Evolutionary conservation across 2,888 invertebrate species (phyloP).

Genomic region (Anagyrus pseudococci): DNA sequence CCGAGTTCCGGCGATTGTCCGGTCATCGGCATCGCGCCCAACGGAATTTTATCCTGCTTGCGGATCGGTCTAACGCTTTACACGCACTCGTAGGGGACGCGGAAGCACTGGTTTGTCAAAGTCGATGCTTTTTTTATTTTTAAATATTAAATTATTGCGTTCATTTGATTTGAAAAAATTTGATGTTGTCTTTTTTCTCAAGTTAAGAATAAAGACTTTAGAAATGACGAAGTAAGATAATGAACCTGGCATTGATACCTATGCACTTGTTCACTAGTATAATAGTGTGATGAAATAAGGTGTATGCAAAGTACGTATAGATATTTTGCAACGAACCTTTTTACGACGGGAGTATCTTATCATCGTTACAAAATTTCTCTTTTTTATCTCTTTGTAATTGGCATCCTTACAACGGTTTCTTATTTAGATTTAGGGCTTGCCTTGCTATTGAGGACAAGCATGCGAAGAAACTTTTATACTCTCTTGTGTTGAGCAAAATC

Average conservation of each 20-base stretch:
- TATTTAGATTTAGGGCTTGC: slow-evolving; percentile 3
- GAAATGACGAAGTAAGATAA: too few species aligned
- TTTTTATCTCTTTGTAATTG: slow-evolving; percentile 1
- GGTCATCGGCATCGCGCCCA: slow-evolving; percentile 30
- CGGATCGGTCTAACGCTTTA: too few species aligned
- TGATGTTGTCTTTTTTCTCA: too few species aligned
- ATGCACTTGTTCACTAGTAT: neutral
- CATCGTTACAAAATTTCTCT: neutral
- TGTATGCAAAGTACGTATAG: neutral
- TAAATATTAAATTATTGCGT: too few species aligned
- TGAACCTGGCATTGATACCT: too few species aligned
- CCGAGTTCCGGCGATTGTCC: slow-evolving; percentile 52
- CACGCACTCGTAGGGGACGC: too few species aligned
- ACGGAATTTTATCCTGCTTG: neutral
- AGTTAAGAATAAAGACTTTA: too few species aligned
- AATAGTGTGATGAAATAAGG: neutral
- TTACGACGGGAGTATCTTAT: neutral
- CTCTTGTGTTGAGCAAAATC: slow-evolving; percentile 4
- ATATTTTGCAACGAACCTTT: neutral
- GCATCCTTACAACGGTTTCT: slow-evolving; percentile 6
- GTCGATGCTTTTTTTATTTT: too few species aligned
- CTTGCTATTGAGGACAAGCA: slow-evolving; percentile 8
- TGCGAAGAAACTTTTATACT: neutral
- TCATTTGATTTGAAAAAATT: too few species aligned
- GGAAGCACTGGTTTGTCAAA: slow-evolving; percentile 8